Base-by-base conservation (phyloP, 2,797 vertebrate species). In the Arctocebus calabarensis region DNA sequence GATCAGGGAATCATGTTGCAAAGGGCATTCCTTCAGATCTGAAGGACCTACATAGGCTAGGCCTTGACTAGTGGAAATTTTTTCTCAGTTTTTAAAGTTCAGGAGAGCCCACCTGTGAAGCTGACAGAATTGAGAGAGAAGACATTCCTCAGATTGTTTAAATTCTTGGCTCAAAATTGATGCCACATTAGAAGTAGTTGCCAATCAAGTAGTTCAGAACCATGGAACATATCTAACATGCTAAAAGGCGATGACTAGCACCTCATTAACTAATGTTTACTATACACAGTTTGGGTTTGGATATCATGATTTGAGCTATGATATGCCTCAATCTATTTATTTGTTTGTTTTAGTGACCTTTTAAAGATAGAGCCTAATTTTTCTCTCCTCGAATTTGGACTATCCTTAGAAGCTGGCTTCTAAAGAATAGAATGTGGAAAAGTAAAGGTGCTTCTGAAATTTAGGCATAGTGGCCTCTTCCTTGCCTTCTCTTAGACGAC, bases 161-260 rank as follows among this genome's bases (percentile, higher is more conserved):
- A 78, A 79, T 87, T 74, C 59, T 94, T 40, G 45, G 32, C 13
- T 92, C 25, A 74, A 52, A 96, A 84, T 32, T 62, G 45, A 40
- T 88, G 34, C 23, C 34, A 34, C 8, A 20, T 32, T 75, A 32
- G 61, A 91, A 52, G 6, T 14, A 64, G 70, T 79, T 62, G 32
- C 22, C 43, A 17, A 84, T 84, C 34, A 57, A 16, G 86, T 74
- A 68, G 20, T 62, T 91, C 48, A 86, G 61, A 27, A 10, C 14
- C 40, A 85, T 70, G 16, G 48, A 62, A 87, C 55, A 52, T 85
- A 78, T 62, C 84, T 84, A 59, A 59, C 61, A 70, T 29, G 14
- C 29, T 43, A 9, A 86, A 52, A 27, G 43, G 37, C 32, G 87
- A 90, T 11, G 57, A 73, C 1, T 10, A 66, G 20, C 3, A 62